Base-by-base conservation (phyloP, 2,113 vertebrate genomes). In the Atherinomorus stipes region DNA sequence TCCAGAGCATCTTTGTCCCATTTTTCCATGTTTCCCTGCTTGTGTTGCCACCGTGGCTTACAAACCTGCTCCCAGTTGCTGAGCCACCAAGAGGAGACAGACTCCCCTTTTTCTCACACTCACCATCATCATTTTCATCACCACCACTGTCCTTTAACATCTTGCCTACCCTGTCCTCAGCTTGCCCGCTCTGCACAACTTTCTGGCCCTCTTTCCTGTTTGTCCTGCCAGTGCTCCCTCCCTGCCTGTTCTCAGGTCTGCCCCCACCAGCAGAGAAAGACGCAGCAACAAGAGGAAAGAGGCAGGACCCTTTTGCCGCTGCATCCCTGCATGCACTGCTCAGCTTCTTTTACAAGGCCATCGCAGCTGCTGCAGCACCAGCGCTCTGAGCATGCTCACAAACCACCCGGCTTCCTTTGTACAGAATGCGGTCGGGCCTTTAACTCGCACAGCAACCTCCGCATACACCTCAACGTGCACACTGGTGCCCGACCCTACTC, bases 381-480 rank as follows among this genome's bases (percentile, higher is more conserved):
- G 88, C 93, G 91, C 22, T 62, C 89, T 0, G 91, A 93, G 73
- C 94, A 94, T 2, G 71, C 90, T 9, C 79, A 90, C 52, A 93
- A 94, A 70, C 53, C 81, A 0, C 49, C 88, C 0, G 93, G 94
- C 54, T 95, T 95, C 82, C 80, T 94, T 47, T 95, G 95, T 83
- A 85, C 90, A 0, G 92, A 95, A 75, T 95, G 95, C 1, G 94
- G 94, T n/a, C 81, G 94, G 22, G 81, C 91, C 21, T 94, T 95
- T 75, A 92, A 94, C 88, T 95, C 93, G 0, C 94, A 94, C 83
- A 94, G 94, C 85, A 95, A 95, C 80, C 93, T 95, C 37, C 94
- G 95, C 38, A 93, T 95, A 64, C 95, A 95, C 78, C 94, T 93
- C 61, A 94, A 95, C 1, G 93, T 94, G 66, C 95, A 95, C 89